Evolutionary conservation across 2,113 vertebrate species (phyloP).

Genomic region (Romanogobio albipinnatus): DNA sequence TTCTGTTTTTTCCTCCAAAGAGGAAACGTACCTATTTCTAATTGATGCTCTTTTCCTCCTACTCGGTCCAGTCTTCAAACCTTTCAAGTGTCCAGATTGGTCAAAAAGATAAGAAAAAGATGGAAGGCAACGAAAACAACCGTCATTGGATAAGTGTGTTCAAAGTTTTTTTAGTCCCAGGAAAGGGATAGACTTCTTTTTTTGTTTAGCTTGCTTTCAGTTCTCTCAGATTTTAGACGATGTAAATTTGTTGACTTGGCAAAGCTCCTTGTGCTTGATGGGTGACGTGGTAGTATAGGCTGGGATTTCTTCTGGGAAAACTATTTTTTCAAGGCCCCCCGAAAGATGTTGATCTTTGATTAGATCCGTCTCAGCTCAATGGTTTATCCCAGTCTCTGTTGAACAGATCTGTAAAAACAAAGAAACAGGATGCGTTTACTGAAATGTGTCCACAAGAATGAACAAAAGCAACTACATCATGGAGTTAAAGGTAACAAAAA

Average conservation of each 20-base stretch:
- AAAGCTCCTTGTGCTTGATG: neutral
- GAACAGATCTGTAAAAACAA: conserved; percentile 63
- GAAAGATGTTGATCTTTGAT: conserved; percentile 66
- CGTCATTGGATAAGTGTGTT: conserved; percentile 70
- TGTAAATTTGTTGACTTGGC: conserved; percentile 1
- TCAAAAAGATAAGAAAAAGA: conserved; percentile 76
- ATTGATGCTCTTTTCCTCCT: neutral
- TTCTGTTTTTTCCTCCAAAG: conserved; percentile 55
- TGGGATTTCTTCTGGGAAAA: conserved; percentile 39
- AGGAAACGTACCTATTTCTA: conserved; percentile 36
- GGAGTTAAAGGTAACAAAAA: conserved; percentile 7
- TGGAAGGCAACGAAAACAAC: conserved; percentile 71
- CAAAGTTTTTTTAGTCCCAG: neutral
- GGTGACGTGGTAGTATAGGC: conserved; percentile 12
- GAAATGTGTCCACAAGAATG: conserved; percentile 6
- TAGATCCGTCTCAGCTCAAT: conserved; percentile 41
- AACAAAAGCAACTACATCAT: neutral
- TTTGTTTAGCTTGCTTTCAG: conserved; percentile 37
- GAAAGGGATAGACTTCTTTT: conserved; percentile 41
- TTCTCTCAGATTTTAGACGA: neutral
- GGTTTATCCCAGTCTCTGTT: conserved; percentile 57
- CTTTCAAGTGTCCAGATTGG: conserved; percentile 74
- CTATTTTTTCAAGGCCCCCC: conserved; percentile 51
- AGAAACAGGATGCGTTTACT: conserved; percentile 45
- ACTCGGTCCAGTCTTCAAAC: conserved; percentile 45